A percentile compares a stretch with the other conserved stretches of the same genome.
phyloP scores from a whole-genome alignment of 2,797 vertebrate genomes.

The Phrynocephalus guinanensis region DNA sequence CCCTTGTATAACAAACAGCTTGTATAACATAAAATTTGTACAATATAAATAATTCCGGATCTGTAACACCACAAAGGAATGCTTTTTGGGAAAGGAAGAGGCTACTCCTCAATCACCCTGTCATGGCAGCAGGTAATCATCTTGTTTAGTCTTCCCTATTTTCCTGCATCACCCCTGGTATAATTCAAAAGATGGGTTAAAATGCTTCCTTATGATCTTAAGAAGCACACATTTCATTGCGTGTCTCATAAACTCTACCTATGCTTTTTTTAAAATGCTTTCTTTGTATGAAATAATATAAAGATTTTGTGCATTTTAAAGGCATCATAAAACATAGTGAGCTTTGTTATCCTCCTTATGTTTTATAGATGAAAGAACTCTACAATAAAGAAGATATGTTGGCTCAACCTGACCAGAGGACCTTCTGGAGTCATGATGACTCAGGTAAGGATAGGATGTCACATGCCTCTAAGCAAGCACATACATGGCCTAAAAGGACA shows the following conservation, averaged over 20 bases:
- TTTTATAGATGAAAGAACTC: slow-evolving; percentile 79
- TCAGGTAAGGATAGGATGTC: slow-evolving; percentile 66
- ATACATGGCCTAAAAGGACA: rapidly evolving
- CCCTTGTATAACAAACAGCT: too few relatives aligned
- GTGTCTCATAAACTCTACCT: neutral
- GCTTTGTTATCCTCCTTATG: slow-evolving; percentile 56
- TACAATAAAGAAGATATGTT: slow-evolving; percentile 66
- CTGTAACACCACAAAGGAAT: neutral
- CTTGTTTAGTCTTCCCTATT: neutral
- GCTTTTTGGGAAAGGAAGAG: neutral
- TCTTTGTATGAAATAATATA: neutral
- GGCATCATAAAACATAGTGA: slow-evolving; percentile 20
- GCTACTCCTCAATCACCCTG: neutral
- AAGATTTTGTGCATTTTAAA: neutral
- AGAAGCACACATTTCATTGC: rapidly evolving
- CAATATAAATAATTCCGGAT: too few relatives aligned
- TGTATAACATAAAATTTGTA: too few relatives aligned
- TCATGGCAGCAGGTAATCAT: neutral
- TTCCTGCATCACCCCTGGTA: neutral
- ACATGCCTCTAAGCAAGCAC: neutral
- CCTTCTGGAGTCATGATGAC: slow-evolving; percentile 76
- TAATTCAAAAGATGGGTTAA: slow-evolving; percentile 11
- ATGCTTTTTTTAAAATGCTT: slow-evolving; percentile 43
- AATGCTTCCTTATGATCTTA: neutral
- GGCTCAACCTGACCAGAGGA: slow-evolving; percentile 73